Conservation (phyloP, 2,888 invertebrate genomes). For the Embidobia sp. region DNA sequence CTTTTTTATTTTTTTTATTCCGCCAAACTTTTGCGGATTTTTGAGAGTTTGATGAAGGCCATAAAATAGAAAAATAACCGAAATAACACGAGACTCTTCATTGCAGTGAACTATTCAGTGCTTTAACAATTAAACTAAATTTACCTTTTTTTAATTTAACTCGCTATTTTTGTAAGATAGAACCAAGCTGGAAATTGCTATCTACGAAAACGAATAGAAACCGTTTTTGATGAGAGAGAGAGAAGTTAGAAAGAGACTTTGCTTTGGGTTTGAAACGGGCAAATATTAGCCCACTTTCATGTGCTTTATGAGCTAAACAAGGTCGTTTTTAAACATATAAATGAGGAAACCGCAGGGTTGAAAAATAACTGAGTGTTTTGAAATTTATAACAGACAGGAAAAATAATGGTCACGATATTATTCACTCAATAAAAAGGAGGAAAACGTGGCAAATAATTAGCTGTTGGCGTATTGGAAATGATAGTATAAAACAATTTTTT, state of each 20-base stretch:
- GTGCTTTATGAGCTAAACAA: slow-evolving; percentile 29
- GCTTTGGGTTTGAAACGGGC: slow-evolving; percentile 30
- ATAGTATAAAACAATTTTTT: slow-evolving; percentile 10
- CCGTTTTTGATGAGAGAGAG: slow-evolving; percentile 24
- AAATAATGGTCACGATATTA: too few relatives aligned
- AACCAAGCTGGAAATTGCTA: background rate
- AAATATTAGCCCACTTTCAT: slow-evolving; percentile 37
- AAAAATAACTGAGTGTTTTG: too few relatives aligned
- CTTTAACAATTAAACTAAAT: background rate
- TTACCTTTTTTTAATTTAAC: too few relatives aligned
- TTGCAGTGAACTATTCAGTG: background rate
- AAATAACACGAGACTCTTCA: too few relatives aligned
- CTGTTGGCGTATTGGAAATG: background rate
- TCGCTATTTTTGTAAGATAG: background rate
- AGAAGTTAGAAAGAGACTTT: slow-evolving; percentile 17
- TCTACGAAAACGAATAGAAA: slow-evolving; percentile 28
- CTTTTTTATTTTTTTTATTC: too few relatives aligned
- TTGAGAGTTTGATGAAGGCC: background rate
- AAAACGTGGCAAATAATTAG: too few relatives aligned
- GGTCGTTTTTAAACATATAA: slow-evolving; percentile 19
- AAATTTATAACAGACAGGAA: too few relatives aligned
- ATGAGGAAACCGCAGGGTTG: too few relatives aligned
- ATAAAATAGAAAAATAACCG: background rate
- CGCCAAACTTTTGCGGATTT: background rate
- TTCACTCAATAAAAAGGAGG: too few relatives aligned